A percentile compares a stretch with the other conserved stretches of the same genome.
These are phyloP conservation scores for Falco novaeseelandiae DNA, from an alignment of 2,797 vertebrate genomes.

Conservation along the genomic window DNA sequence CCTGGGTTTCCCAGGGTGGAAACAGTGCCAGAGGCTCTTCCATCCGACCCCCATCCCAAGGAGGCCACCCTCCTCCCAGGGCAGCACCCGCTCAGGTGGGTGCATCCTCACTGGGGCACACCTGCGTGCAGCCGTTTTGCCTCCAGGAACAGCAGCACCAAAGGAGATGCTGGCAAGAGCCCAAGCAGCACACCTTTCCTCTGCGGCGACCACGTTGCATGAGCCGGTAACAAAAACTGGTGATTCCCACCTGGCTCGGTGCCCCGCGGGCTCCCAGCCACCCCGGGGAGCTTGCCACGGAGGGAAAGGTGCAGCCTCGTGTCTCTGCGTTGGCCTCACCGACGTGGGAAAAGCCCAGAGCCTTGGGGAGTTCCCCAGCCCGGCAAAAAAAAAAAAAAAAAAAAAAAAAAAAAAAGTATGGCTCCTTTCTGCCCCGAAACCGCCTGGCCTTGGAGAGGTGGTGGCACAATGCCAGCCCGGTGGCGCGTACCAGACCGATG, in stretches of 20 bases:
- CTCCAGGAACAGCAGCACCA: not conserved
- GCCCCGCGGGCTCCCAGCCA: accelerated
- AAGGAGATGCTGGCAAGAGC: not conserved
- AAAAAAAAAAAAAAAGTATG: no score
- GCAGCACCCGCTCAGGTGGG: accelerated
- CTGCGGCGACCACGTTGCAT: accelerated
- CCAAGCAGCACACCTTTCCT: accelerated
- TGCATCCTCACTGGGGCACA: accelerated
- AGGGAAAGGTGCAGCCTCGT: accelerated
- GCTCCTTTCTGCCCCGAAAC: not conserved
- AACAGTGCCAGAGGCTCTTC: not conserved
- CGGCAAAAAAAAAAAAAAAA: not conserved
- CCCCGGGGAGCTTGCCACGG: not conserved
- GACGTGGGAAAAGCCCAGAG: accelerated
- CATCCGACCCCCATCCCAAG: not conserved
- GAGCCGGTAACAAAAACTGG: accelerated
- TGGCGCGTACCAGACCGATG: accelerated
- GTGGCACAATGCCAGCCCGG: accelerated
- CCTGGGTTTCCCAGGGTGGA: not conserved
- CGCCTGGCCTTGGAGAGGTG: not conserved
- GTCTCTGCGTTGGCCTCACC: accelerated
- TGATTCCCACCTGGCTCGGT: accelerated
- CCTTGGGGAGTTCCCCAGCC: not conserved
- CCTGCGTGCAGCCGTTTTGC: accelerated
- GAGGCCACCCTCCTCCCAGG: not conserved